phyloP scores from a whole-genome alignment of 2,888 invertebrate species.

The Myathropa florea region DNA sequence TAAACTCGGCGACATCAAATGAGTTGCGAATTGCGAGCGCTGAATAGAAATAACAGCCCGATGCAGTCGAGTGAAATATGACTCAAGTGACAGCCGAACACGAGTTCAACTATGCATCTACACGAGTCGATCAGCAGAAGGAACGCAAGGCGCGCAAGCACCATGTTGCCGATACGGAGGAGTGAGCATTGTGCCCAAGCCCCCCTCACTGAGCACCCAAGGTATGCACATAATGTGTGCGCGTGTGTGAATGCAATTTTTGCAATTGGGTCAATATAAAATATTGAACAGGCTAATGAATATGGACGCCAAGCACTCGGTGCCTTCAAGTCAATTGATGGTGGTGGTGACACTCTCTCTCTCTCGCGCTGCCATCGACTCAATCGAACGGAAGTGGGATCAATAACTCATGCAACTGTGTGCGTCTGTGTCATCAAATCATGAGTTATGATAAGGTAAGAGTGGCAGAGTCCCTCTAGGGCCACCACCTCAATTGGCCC shows the following conservation, averaged over 20 bases:
- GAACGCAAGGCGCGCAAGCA: neutral
- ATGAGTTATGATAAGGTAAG: constrained; percentile 24
- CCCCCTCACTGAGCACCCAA: neutral
- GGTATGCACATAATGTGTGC: constrained; percentile 42
- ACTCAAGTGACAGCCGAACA: constrained; percentile 53
- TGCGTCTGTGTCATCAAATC: constrained; percentile 15
- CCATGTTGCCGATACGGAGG: constrained; percentile 6
- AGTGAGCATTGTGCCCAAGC: constrained; percentile 17
- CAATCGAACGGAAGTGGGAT: constrained; percentile 57
- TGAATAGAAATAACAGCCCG: constrained; percentile 55
- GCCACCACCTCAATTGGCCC: constrained; percentile 33
- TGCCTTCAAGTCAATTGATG: constrained; percentile 52
- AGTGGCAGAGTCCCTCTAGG: neutral
- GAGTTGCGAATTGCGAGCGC: constrained; percentile 42
- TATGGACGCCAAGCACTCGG: constrained; percentile 27
- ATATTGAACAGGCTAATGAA: constrained; percentile 53
- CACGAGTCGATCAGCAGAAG: neutral
- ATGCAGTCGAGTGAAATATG: constrained; percentile 61
- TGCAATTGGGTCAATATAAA: constrained; percentile 68
- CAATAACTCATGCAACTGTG: constrained; percentile 43
- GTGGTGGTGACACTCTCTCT: neutral
- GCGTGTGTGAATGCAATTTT: constrained; percentile 45
- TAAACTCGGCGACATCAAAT: constrained; percentile 55
- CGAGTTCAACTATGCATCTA: constrained; percentile 24
- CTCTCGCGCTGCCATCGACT: neutral